Base-by-base conservation (phyloP, 2,888 invertebrate species). In the Yponomeuta sedellus region DNA sequence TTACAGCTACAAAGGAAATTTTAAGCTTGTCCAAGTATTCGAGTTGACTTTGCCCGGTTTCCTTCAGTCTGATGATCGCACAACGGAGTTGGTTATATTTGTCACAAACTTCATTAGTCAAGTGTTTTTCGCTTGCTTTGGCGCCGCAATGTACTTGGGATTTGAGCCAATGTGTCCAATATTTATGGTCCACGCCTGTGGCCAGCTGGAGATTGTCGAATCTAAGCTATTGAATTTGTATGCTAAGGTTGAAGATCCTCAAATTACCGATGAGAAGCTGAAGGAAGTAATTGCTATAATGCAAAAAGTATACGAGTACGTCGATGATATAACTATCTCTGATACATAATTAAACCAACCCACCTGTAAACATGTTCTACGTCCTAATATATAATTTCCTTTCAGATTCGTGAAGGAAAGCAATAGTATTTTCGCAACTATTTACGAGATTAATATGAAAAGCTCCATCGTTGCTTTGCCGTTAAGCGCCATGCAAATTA, bases 161-260 rank as follows among this genome's bases (percentile, higher is more conserved):
- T 88, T 87, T 69, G 88, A 89, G 73, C 81, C 88, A 1, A 68
- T 89, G n/a, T 78, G 82, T 1, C 85, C 85, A 0, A 85, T 86
- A 72, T 82, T 85, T 68, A 74, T 85, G 70, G 67, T 85, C 39
- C 87, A 89, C 66, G 72, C 75, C 6, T 85, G 86, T 68, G 86
- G 86, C 4, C 86, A 88, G 66, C 69, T 87, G 4, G 79, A 85
- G 25, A 67, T 89, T 16, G 73, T 84, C 0, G 81, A 77, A 52
- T 69, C 67, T n/a, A 75, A 77, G 56, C 75, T 88, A 56, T 67
- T 67, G n/a, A 77, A 71, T 56, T 56, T 82, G 10, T 79, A 84
- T 65, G 64, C 69, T 0, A 70, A 77, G 52, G 66, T 71, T 3
- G 44, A 52, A 16, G 71, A 72, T 59, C 66, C 66, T 1, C 69